phyloP scores from a whole-genome alignment of 1,140 invertebrate species.

The Elysia chlorotica region DNA sequence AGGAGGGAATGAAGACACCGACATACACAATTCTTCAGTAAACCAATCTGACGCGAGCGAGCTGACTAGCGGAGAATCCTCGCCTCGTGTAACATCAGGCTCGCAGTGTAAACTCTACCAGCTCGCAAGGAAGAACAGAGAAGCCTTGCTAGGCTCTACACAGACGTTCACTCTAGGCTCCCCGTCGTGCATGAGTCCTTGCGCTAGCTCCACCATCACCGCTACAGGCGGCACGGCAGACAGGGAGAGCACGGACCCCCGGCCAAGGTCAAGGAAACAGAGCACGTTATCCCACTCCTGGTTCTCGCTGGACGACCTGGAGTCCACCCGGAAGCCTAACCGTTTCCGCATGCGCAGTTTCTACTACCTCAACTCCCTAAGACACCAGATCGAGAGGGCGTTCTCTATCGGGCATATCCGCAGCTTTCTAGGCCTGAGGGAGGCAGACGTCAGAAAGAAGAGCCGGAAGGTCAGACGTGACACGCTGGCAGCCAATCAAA shows the following conservation, averaged over 20 bases:
- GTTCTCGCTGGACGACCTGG: conserved; percentile 19
- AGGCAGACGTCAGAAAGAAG: background rate
- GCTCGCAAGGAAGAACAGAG: too few species aligned
- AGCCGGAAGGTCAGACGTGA: background rate
- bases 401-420: conserved; percentile 9
- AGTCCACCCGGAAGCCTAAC: background rate
- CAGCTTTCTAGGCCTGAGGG: background rate
- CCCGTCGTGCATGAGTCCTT: too few species aligned
- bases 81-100: too few species aligned
- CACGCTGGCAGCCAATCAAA: conserved; percentile 3
- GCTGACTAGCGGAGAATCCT: too few species aligned
- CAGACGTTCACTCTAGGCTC: background rate
- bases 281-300: conserved; percentile 6
- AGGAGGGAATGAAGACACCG: background rate
- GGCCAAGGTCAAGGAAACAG: background rate
- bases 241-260: background rate
- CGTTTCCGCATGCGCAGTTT: background rate
- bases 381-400: conserved; percentile 3
- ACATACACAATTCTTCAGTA: too few species aligned
- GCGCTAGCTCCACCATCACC: too few species aligned
- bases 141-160: too few species aligned
- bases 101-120: too few species aligned
- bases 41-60: too few species aligned
- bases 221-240: background rate
- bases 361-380: background rate